Conservation (phyloP, 1,140 invertebrate genomes). For the Aphelinus certus region DNA sequence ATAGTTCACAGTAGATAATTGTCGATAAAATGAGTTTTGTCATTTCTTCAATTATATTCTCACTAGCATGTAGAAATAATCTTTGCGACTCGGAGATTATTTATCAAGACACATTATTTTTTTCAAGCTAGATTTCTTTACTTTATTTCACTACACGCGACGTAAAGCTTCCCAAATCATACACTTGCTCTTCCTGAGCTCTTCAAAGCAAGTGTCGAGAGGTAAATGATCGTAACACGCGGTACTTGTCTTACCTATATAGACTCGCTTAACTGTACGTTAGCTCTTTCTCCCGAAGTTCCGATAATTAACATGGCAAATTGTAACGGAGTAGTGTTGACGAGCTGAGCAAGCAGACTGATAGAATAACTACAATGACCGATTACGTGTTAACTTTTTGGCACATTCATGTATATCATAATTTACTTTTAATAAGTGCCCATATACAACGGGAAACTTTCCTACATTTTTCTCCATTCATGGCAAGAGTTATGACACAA, state of each 20-base stretch:
- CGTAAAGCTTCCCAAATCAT: not conserved
- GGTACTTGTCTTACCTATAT: not conserved
- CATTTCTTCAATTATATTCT: not conserved
- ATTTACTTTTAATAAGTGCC: too few species aligned
- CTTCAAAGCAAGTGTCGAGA: not conserved
- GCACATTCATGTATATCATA: too few species aligned
- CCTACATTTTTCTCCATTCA: too few species aligned
- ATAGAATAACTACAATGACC: too few species aligned
- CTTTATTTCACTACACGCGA: too few species aligned
- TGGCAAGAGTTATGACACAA: too few species aligned
- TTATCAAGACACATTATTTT: too few species aligned
- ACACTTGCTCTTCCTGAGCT: not conserved
- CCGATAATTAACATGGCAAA: conserved; percentile 31
- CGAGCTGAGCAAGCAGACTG: not conserved
- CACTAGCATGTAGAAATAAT: too few species aligned
- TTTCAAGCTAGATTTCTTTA: too few species aligned
- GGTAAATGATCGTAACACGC: not conserved
- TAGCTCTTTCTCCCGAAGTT: not conserved
- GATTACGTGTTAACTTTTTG: too few species aligned
- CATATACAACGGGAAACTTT: too few species aligned
- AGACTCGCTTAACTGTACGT: conserved; percentile 20
- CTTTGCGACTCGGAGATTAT: too few species aligned
- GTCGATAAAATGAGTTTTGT: not conserved
- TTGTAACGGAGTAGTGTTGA: conserved; percentile 22
- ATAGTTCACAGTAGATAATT: not conserved